A percentile compares a stretch with the other conserved stretches of the same genome.
phyloP scores from a whole-genome alignment of 1,140 invertebrate genomes.

The Zophobas morio region DNA sequence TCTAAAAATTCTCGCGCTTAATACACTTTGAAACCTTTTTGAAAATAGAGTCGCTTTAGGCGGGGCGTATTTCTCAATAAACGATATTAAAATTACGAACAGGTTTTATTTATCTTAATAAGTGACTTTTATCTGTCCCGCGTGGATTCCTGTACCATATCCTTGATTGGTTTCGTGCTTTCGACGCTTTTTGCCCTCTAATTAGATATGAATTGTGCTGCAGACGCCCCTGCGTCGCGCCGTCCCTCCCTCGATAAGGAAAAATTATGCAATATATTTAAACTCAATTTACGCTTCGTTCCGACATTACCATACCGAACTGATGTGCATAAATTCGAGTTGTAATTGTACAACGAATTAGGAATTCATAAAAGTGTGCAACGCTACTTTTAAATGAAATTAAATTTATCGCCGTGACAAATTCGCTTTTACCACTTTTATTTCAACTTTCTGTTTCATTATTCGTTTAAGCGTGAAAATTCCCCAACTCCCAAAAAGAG shows the following conservation, averaged over 20 bases:
- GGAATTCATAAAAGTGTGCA: slow-evolving; percentile 31
- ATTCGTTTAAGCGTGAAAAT: slow-evolving; percentile 39
- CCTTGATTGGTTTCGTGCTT: slow-evolving; percentile 50
- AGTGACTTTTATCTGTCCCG: slow-evolving; percentile 52
- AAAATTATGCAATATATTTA: slow-evolving; percentile 51
- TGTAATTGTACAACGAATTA: slow-evolving; percentile 39
- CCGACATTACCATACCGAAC: slow-evolving; percentile 23
- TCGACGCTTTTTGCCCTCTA: slow-evolving; percentile 47
- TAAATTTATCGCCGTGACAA: slow-evolving; percentile 37
- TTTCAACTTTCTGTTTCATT: slow-evolving; percentile 42
- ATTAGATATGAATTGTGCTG: slow-evolving; percentile 46
- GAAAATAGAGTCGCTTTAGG: slow-evolving; percentile 24
- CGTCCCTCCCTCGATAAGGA: slow-evolving; percentile 39
- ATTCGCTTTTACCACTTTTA: slow-evolving; percentile 36
- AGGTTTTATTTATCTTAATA: slow-evolving; percentile 51
- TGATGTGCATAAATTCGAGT: slow-evolving; percentile 29
- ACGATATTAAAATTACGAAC: slow-evolving; percentile 41
- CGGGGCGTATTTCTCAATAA: slow-evolving; percentile 46
- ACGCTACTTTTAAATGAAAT: slow-evolving; percentile 27
- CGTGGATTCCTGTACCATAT: slow-evolving; percentile 47
- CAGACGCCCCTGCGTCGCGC: slow-evolving; percentile 8
- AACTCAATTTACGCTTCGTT: slow-evolving; percentile 40
- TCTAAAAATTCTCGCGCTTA: slow-evolving; percentile 17
- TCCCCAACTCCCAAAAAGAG: slow-evolving; percentile 21
- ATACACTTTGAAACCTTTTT: slow-evolving; percentile 22